phyloP scores from a whole-genome alignment of 2,113 vertebrate genomes.

The Furnarius figulus region DNA sequence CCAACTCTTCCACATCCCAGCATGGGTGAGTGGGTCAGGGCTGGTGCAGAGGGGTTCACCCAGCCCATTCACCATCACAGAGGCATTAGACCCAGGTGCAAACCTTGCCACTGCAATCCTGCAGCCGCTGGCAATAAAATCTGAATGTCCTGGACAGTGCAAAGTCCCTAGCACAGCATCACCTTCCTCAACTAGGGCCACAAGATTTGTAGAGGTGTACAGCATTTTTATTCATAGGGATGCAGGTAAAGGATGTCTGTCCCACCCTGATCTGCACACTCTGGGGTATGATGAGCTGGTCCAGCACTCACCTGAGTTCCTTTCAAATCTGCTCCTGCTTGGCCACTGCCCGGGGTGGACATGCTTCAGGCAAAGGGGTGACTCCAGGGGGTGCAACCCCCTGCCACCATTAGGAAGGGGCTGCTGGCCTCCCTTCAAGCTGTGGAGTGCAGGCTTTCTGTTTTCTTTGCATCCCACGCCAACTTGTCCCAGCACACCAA shows the following conservation, averaged over 20 bases:
- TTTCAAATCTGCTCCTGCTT: accelerated
- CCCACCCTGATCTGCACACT: neutral
- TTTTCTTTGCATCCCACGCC: neutral
- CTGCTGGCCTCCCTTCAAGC: neutral
- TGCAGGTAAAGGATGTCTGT: neutral
- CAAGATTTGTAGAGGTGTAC: accelerated
- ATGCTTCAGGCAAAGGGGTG: neutral
- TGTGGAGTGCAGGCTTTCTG: accelerated
- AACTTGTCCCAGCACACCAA: neutral
- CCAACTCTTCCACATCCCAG: neutral
- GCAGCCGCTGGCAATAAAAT: neutral
- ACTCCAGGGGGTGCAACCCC: accelerated
- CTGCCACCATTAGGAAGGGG: neutral
- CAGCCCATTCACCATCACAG: neutral
- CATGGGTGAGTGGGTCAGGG: neutral
- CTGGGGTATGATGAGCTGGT: neutral
- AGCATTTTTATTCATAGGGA: accelerated
- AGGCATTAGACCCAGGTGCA: accelerated
- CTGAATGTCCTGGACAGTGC: neutral
- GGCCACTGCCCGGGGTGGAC: accelerated
- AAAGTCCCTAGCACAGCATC: neutral
- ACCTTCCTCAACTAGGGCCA: neutral
- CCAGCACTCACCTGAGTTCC: neutral
- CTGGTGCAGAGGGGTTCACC: neutral
- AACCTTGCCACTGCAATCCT: accelerated